Evolutionary conservation across 1,140 invertebrate species (phyloP).

Genomic region (Drosophila paulistorum): DNA sequence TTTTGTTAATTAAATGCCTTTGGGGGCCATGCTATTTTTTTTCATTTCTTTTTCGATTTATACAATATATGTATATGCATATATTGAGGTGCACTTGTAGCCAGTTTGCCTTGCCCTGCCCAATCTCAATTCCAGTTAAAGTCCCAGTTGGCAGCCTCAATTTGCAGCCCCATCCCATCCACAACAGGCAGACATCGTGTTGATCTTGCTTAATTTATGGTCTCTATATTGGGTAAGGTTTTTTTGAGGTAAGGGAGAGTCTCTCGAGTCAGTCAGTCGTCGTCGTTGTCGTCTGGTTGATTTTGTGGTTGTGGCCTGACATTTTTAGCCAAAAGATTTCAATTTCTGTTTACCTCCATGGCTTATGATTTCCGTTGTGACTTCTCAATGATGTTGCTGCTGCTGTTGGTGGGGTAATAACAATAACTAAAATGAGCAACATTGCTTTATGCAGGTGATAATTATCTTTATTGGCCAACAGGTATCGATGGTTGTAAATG

Average conservation of each 20-base stretch:
- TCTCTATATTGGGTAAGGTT: slow-evolving; percentile 16
- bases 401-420: not conserved
- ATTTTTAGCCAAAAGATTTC: slow-evolving; percentile 57
- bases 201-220: slow-evolving; percentile 62
- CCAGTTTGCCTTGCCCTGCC: slow-evolving; percentile 11
- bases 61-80: not conserved
- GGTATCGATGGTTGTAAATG: not conserved
- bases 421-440: slow-evolving; percentile 3
- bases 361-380: slow-evolving; percentile 67
- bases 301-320: slow-evolving; percentile 34
- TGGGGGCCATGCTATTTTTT: slow-evolving; percentile 46
- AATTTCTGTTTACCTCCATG: slow-evolving; percentile 43
- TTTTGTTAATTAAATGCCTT: slow-evolving; percentile 74
- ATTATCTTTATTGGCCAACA: slow-evolving; percentile 3
- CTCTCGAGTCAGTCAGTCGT: not conserved
- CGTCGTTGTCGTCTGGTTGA: slow-evolving; percentile 2
- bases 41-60: slow-evolving; percentile 30
- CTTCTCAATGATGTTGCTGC: slow-evolving; percentile 22
- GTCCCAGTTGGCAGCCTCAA: too few species aligned
- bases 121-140: not conserved
- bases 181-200: slow-evolving; percentile 3
- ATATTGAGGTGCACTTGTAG: not conserved
- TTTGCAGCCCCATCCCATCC: too few species aligned
- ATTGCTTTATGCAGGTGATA: not conserved
- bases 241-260: not conserved